These are phyloP conservation scores for Tamandua tetradactyla DNA, from an alignment of 2,797 vertebrate genomes.

Conservation along the genomic window DNA sequence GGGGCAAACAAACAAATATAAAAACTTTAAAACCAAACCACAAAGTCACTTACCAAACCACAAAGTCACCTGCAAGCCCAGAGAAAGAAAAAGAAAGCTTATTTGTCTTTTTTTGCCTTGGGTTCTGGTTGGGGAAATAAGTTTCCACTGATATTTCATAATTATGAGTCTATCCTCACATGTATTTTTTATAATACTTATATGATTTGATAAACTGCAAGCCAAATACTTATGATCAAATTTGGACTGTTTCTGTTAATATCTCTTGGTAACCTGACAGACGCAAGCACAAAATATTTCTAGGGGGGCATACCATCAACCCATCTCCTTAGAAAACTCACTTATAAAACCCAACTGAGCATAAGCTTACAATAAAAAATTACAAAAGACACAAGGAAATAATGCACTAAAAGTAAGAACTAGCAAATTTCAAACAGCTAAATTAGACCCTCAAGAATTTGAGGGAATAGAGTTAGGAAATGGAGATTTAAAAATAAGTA, in stretches of 20 bases:
- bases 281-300: neutral
- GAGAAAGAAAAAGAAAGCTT: neutral
- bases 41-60: neutral
- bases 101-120: neutral
- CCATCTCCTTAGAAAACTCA: neutral
- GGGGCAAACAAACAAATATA: neutral
- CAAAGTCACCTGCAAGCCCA: neutral
- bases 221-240: neutral
- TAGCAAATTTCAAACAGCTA: neutral
- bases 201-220: neutral
- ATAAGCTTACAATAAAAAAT: neutral
- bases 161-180: neutral
- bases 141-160: neutral
- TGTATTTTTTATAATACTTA: neutral
- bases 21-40: neutral
- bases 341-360: neutral
- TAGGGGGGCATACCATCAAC: neutral
- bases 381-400: neutral
- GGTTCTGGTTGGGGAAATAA: neutral
- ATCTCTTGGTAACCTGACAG: neutral
- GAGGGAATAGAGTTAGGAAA: neutral
- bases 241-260: neutral
- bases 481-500: neutral
- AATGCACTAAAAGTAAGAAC: neutral
- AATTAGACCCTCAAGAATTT: constrained; percentile 6